Percentiles rank a stretch among this genome's conserved stretches.
Conservation (phyloP, 1,140 invertebrate genomes). For the Ostrea denselamellosa region DNA sequence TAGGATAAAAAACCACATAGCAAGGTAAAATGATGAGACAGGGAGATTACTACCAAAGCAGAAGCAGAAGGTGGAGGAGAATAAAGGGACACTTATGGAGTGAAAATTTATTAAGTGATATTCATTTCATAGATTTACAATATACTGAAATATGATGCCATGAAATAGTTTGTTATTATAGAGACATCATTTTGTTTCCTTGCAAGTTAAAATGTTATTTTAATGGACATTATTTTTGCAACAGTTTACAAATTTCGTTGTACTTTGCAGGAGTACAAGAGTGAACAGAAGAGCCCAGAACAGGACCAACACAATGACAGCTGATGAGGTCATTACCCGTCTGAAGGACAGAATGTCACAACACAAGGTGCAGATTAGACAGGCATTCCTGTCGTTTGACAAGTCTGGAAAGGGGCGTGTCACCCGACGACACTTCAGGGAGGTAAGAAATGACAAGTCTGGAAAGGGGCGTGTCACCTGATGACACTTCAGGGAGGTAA, state of each 20-base stretch:
- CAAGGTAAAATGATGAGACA: constrained; percentile 62
- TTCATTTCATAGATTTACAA: too few species aligned
- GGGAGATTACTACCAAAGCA: neutral
- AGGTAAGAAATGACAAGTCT: constrained; percentile 60
- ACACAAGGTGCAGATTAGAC: constrained; percentile 65
- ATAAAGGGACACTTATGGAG: too few species aligned
- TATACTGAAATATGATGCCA: too few species aligned
- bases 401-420: constrained; percentile 69
- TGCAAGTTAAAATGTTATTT: too few species aligned
- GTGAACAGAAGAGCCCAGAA: constrained; percentile 39
- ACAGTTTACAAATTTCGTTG: neutral
- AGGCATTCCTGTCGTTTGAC: constrained; percentile 72
- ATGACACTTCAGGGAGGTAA: constrained; percentile 59
- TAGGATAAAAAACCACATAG: constrained; percentile 62
- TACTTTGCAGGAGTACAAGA: constrained; percentile 19
- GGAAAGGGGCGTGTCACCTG: constrained; percentile 46
- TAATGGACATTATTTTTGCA: neutral
- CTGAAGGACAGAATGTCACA: constrained; percentile 74
- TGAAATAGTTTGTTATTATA: too few species aligned
- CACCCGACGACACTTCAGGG: constrained; percentile 72
- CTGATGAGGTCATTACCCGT: constrained; percentile 72
- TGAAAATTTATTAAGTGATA: too few species aligned
- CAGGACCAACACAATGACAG: constrained; percentile 68
- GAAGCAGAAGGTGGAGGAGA: too few species aligned
- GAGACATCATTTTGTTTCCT: too few species aligned